phyloP scores from a whole-genome alignment of 2,888 invertebrate species.

The Rutpela maculata region DNA sequence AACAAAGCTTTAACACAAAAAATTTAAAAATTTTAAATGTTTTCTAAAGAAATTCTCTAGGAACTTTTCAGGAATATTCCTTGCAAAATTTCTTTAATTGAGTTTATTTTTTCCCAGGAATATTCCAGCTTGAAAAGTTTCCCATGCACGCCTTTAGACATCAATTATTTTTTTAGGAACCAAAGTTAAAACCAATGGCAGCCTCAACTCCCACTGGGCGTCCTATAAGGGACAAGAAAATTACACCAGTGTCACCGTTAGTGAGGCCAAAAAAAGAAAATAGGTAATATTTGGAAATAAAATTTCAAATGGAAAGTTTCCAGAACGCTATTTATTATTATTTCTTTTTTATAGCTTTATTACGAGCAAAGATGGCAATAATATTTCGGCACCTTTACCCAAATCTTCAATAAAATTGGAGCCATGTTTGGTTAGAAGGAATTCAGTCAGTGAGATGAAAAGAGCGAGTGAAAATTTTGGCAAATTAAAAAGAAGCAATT shows the following conservation, averaged over 20 bases:
- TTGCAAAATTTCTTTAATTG: too few species aligned
- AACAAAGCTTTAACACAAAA: too few species aligned
- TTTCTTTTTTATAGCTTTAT: slow-evolving; percentile 1
- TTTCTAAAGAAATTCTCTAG: too few species aligned
- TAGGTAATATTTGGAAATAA: slow-evolving; percentile 16
- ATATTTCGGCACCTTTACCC: slow-evolving; percentile 10
- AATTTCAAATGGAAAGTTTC: too few species aligned
- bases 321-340: too few species aligned
- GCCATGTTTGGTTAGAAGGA: slow-evolving; percentile 38
- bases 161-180: slow-evolving; percentile 43
- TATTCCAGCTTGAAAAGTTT: too few species aligned
- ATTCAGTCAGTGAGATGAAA: slow-evolving; percentile 44
- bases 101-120: not conserved
- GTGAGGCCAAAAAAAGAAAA: slow-evolving; percentile 26
- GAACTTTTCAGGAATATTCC: too few species aligned
- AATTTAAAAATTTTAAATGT: too few species aligned
- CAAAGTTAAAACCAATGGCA: slow-evolving; percentile 54
- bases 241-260: slow-evolving; percentile 23
- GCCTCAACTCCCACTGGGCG: slow-evolving; percentile 51
- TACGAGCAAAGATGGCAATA: not conserved
- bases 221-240: slow-evolving; percentile 11
- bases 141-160: too few species aligned
- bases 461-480: slow-evolving; percentile 10
- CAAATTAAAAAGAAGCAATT: slow-evolving; percentile 42
- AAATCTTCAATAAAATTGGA: slow-evolving; percentile 12